phyloP scores from a whole-genome alignment of 2,113 vertebrate genomes.

The Thryonomys swinderianus region DNA sequence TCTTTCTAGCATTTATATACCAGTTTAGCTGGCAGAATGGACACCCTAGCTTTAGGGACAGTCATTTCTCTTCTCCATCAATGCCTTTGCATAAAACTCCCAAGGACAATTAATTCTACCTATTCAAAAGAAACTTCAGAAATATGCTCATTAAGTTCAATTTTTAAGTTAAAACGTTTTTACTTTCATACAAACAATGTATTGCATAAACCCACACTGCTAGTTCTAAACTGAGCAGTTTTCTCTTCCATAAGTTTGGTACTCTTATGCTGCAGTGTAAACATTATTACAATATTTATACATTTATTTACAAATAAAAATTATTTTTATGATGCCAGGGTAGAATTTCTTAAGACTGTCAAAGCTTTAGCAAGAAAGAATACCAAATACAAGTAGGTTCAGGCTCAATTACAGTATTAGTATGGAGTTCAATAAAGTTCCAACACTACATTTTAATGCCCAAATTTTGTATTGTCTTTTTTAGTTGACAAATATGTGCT shows the following conservation, averaged over 20 bases:
- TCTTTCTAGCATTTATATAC: background rate
- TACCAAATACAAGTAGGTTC: slow-evolving; percentile 43
- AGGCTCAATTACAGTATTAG: slow-evolving; percentile 52
- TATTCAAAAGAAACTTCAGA: slow-evolving; percentile 27
- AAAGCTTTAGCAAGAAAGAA: slow-evolving; percentile 51
- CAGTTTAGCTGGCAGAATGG: background rate
- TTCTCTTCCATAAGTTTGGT: background rate
- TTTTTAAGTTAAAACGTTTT: slow-evolving; percentile 43
- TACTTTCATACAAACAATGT: background rate
- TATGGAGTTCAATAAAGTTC: slow-evolving; percentile 51
- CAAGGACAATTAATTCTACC: slow-evolving; percentile 18
- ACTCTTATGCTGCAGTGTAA: background rate
- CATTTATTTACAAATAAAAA: background rate
- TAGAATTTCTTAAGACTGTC: background rate
- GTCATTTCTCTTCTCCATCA: background rate
- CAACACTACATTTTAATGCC: slow-evolving; percentile 69
- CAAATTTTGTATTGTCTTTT: slow-evolving; percentile 81
- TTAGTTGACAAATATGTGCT: slow-evolving; percentile 85
- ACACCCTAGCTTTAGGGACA: background rate
- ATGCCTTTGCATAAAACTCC: background rate
- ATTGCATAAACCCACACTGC: background rate
- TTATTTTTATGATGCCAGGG: background rate
- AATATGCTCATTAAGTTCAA: slow-evolving; percentile 24
- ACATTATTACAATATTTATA: slow-evolving; percentile 14
- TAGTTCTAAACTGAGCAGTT: background rate